Conservation (phyloP, 2,888 invertebrate genomes). For the Bhutanitis thaidina region DNA sequence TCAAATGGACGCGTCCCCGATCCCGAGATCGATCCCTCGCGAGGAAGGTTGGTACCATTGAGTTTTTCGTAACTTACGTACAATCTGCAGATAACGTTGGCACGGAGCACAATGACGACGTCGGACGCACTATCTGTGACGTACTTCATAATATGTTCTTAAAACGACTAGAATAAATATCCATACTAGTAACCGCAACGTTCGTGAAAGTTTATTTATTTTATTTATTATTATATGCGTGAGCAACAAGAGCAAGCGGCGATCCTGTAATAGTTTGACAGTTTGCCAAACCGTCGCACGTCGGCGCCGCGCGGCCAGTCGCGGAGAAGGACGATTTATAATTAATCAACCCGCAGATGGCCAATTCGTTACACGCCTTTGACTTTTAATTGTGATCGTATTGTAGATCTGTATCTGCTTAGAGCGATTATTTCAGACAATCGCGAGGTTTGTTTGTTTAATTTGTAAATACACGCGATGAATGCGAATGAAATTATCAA, state of each 20-base stretch:
- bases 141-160: too few species aligned
- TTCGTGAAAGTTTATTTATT: too few species aligned
- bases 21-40: too few species aligned
- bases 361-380: slow-evolving; percentile 7
- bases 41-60: too few species aligned
- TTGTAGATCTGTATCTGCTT: slow-evolving; percentile 3
- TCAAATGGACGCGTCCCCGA: too few species aligned
- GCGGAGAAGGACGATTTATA: slow-evolving; percentile 16
- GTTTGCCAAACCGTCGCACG: slow-evolving; percentile 11
- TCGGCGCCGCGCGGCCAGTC: slow-evolving; percentile 4
- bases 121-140: too few species aligned
- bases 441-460: neutral
- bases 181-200: too few species aligned
- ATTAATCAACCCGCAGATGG: slow-evolving; percentile 14
- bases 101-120: too few species aligned
- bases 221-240: too few species aligned
- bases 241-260: neutral
- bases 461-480: neutral
- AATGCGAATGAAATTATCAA: neutral
- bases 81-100: too few species aligned
- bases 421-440: neutral
- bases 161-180: too few species aligned
- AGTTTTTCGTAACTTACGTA: too few species aligned
- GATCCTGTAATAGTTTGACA: slow-evolving; percentile 6
- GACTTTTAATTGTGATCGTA: slow-evolving; percentile 9